Evolutionary conservation across 2,113 vertebrate species (phyloP).

Genomic region (Lycocorax pyrrhopterus): DNA sequence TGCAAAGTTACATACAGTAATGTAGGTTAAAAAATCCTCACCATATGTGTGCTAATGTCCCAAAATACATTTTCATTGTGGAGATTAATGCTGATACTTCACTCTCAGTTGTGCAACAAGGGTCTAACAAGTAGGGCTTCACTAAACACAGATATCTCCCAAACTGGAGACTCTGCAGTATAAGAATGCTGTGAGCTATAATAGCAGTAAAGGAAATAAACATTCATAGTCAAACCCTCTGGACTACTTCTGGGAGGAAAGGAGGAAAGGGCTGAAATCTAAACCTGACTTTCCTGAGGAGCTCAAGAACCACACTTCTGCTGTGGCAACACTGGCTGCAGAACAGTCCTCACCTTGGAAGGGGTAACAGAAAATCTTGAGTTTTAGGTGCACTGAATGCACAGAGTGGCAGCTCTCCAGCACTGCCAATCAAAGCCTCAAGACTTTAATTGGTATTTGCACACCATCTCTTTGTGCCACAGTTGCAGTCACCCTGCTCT

Average conservation of each 20-base stretch:
- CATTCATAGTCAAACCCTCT: background rate
- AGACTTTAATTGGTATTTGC: background rate
- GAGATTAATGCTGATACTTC: background rate
- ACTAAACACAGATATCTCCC: background rate
- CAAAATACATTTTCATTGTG: conserved; percentile 24
- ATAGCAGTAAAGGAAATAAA: background rate
- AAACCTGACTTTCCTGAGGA: background rate
- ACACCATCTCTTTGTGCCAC: background rate
- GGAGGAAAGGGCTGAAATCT: background rate
- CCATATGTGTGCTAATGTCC: conserved; percentile 14
- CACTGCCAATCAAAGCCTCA: rapidly evolving
- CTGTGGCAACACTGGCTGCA: background rate
- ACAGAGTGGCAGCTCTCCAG: background rate
- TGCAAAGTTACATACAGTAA: conserved; percentile 24
- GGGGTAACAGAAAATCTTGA: background rate
- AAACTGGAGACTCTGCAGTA: background rate
- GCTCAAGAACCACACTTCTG: background rate
- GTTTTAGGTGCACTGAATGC: background rate
- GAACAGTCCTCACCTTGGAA: background rate
- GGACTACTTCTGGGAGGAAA: background rate
- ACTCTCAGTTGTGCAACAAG: background rate
- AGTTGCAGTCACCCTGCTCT: background rate
- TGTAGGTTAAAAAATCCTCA: conserved; percentile 25
- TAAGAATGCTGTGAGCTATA: background rate
- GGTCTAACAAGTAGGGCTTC: background rate